These are phyloP conservation scores for Sparidentex hasta DNA, from an alignment of 2,797 vertebrate species.

Conservation along the genomic window DNA sequence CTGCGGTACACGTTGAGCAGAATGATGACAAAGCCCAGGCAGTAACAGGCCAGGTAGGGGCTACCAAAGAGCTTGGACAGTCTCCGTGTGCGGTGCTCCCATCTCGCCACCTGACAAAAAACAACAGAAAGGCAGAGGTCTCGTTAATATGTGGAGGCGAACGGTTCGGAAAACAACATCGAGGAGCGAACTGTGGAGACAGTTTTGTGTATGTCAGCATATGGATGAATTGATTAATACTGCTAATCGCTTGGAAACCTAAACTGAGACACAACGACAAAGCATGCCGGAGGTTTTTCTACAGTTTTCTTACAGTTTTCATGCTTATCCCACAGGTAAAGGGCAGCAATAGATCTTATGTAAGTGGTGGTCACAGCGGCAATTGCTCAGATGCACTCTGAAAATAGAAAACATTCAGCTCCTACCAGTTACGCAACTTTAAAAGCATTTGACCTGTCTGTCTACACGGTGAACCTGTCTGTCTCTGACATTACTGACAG, in stretches of 20 bases:
- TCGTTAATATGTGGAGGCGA: not conserved
- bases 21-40: slow-evolving; percentile 87
- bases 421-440: not conserved
- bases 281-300: too few relatives aligned
- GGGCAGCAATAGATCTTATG: not conserved
- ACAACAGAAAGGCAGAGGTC: not conserved
- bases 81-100: slow-evolving; percentile 86
- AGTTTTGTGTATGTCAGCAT: not conserved
- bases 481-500: not conserved
- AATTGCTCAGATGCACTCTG: not conserved
- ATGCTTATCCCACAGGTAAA: not conserved
- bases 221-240: not conserved
- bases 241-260: not conserved
- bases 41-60: slow-evolving; percentile 89
- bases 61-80: slow-evolving; percentile 89
- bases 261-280: too few relatives aligned
- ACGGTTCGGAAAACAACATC: not conserved
- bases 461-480: not conserved
- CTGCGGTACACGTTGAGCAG: slow-evolving; percentile 91
- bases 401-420: slow-evolving; percentile 14
- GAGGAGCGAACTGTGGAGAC: not conserved
- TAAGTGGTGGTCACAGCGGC: not conserved
- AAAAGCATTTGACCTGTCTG: not conserved
- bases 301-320: too few relatives aligned
- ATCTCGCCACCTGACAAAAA: slow-evolving; percentile 71